Percentiles rank a stretch among this genome's conserved stretches.
These are phyloP conservation scores for Adoxophyes honmai DNA, from an alignment of 1,140 invertebrate genomes.

Conservation along the genomic window DNA sequence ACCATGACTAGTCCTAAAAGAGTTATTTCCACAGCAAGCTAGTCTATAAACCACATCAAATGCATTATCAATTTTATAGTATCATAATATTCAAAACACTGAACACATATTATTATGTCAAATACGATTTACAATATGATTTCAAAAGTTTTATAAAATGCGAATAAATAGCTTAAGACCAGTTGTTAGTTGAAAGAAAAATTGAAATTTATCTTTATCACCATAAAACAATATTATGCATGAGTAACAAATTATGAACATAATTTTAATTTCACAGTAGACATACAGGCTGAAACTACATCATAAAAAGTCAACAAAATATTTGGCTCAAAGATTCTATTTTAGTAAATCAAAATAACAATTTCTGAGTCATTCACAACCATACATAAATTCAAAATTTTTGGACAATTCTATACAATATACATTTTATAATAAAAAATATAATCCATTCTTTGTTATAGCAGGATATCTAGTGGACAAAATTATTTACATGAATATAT, in stretches of 20 bases:
- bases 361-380: conserved; percentile 45
- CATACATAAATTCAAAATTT: conserved; percentile 55
- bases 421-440: conserved; percentile 10
- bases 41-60: neutral
- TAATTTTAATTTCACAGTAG: neutral
- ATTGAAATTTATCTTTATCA: too few species aligned
- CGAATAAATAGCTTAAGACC: too few species aligned
- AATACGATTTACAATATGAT: too few species aligned
- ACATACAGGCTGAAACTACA: too few species aligned
- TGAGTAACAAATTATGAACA: neutral
- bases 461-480: conserved; percentile 6
- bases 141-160: too few species aligned
- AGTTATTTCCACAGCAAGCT: neutral
- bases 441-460: conserved; percentile 8
- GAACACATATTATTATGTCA: too few species aligned
- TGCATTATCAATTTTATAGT: neutral
- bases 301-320: too few species aligned
- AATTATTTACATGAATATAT: neutral
- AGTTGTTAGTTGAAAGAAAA: too few species aligned
- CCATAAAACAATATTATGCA: neutral
- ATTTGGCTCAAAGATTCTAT: too few species aligned
- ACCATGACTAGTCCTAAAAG: conserved; percentile 55
- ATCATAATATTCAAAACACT: neutral
- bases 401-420: conserved; percentile 18
- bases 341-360: conserved; percentile 9